Evolutionary conservation across 2,888 invertebrate species (phyloP), one percentile per base, ranked within the genome.

Genomic region (Cenopis cana): DNA sequence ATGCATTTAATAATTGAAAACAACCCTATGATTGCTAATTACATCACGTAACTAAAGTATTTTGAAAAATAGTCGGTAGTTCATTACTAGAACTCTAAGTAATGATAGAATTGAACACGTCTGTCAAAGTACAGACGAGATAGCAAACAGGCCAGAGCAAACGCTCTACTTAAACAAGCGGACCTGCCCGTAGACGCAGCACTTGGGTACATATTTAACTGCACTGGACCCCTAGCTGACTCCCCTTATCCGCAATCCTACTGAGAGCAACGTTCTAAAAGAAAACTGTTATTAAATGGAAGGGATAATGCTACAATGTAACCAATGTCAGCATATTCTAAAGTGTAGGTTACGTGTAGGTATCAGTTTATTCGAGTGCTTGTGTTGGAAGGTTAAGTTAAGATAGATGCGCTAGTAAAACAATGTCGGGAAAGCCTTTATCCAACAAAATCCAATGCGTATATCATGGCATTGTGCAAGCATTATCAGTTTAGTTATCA

Each of bases 81-180:
- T 46, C 8, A n/a, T 46, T 1, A 46, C 46, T 46, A 46, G 46
- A 46, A 46, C n/a, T 46, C n/a, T n/a, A 24, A 20, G 38, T 54
- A 24, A 38, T 54, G 20, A 52, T 3, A 12, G 18, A 50, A 65
- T 46, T 41, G 41, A 17, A 29, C 54, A 54, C 55, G 57, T n/a
- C 52, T 17, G 52, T 17, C 61, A 62, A 55, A 55, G 61, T 64
- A 38, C 52, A 50, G 57, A 66, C 65, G 70, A 70, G 66, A 17
- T 67, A 79, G 86, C 82, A 89, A 90, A 90, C 85, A 89, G 82
- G 73, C 76, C 83, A 80, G 79, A 80, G 85, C 85, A 86, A 86
- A 88, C 88, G 80, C 75, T 81, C 83, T 87, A 79, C 77, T 86
- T 84, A 88, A 87, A 88, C 86, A 90, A 86, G 84, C 75, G 82